A percentile compares a stretch with the other conserved stretches of the same genome.
phyloP scores from a whole-genome alignment of 2,113 vertebrate species.

The Chionis minor region DNA sequence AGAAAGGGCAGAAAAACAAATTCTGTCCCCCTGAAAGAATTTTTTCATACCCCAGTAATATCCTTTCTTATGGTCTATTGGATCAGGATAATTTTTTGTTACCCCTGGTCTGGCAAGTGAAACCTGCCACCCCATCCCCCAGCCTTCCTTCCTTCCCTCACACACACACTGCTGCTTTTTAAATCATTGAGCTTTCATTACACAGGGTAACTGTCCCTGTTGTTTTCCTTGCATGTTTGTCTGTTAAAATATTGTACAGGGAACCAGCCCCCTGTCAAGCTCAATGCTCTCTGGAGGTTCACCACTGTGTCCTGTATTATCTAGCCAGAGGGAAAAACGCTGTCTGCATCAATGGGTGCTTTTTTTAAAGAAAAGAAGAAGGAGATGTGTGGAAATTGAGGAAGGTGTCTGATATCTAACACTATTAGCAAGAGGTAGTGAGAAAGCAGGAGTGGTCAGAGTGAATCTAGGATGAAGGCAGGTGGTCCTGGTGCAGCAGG shows the following conservation, averaged over 20 bases:
- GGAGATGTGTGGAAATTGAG: background rate
- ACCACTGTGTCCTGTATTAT: background rate
- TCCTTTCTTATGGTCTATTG: conserved; percentile 16
- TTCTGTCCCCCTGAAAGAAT: background rate
- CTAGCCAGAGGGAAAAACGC: background rate
- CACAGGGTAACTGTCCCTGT: background rate
- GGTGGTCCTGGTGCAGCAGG: background rate
- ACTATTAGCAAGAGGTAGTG: background rate
- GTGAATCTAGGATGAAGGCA: background rate
- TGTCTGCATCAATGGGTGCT: background rate
- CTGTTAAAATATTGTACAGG: background rate
- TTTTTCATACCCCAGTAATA: conserved; percentile 49
- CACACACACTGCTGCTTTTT: background rate
- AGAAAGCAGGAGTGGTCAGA: background rate
- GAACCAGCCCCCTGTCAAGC: background rate
- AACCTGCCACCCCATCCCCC: background rate
- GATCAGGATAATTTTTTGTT: conserved; percentile 38
- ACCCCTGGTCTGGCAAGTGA: background rate
- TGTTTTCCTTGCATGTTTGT: background rate
- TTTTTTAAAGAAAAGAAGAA: background rate
- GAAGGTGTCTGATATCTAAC: background rate
- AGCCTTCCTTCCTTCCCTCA: background rate
- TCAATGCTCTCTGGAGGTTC: background rate
- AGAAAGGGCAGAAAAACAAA: conserved; percentile 22
- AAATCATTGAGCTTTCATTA: conserved; percentile 36